Evolutionary conservation across 2,113 vertebrate genomes (phyloP).

Genomic region (Caretta caretta): DNA sequence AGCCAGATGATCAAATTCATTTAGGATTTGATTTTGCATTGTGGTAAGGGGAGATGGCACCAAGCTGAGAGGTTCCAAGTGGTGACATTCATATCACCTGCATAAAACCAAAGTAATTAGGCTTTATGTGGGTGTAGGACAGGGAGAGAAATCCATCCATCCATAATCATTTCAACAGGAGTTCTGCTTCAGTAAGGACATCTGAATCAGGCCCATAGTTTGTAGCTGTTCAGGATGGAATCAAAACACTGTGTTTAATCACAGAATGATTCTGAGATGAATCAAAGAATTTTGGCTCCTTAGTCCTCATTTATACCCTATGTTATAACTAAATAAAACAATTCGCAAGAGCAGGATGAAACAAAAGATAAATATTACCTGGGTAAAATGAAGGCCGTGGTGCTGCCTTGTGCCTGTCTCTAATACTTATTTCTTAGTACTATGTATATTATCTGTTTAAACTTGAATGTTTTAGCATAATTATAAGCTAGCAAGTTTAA

Average conservation of each 20-base stretch:
- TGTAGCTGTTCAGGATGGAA: background rate
- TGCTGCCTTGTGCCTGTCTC: background rate
- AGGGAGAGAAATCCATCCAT: background rate
- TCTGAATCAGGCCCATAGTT: background rate
- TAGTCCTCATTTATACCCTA: background rate
- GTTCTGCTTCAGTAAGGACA: background rate
- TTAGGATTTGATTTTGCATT: background rate
- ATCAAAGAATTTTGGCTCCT: background rate
- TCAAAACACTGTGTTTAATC: background rate
- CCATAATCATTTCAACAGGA: background rate
- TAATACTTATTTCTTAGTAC: background rate
- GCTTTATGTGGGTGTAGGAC: background rate
- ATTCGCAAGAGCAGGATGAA: background rate
- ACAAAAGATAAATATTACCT: background rate
- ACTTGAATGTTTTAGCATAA: constrained; percentile 29
- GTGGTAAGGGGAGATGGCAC: background rate
- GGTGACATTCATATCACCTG: too few relatives aligned
- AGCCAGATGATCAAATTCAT: background rate
- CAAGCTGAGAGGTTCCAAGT: background rate
- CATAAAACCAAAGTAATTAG: background rate
- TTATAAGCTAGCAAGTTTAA: background rate
- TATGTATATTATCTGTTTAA: constrained; percentile 24
- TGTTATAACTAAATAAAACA: background rate
- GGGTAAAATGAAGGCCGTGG: background rate
- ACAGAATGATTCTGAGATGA: background rate